Percentiles rank a stretch among this genome's conserved stretches.
These are phyloP conservation scores for Loxodonta africana DNA, from an alignment of 2,113 vertebrate genomes.

Conservation along the genomic window DNA sequence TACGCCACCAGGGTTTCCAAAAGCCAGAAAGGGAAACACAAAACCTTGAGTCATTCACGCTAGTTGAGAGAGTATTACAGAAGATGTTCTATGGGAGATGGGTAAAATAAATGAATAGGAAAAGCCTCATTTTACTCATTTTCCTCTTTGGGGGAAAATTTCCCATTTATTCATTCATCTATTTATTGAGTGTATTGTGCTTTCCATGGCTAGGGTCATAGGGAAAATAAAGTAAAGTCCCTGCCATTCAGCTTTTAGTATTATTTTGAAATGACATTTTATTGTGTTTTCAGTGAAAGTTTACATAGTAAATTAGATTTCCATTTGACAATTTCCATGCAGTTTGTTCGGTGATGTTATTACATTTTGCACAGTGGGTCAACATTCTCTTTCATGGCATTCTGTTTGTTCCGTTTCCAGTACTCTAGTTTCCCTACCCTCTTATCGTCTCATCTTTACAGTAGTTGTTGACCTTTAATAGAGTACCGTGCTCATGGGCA, in stretches of 20 bases:
- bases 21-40: neutral
- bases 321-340: neutral
- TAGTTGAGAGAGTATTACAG: neutral
- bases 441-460: neutral
- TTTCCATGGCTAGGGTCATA: neutral
- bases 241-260: neutral
- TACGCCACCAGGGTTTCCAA: too few relatives aligned
- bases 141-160: neutral
- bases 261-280: neutral
- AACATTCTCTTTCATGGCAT: neutral
- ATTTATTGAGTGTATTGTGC: neutral
- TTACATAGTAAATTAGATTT: neutral
- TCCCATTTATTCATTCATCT: neutral
- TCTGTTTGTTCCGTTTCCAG: neutral
- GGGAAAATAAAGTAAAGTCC: neutral
- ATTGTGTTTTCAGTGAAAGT: neutral
- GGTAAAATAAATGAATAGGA: neutral
- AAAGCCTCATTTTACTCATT: neutral
- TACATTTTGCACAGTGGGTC: neutral
- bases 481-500: neutral
- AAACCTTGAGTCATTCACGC: neutral
- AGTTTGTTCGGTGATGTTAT: neutral
- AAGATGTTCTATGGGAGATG: neutral
- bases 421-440: neutral
- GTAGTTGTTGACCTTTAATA: neutral